These are phyloP conservation scores for Chironomus tentans DNA, from an alignment of 2,888 invertebrate species.

Conservation along the genomic window DNA sequence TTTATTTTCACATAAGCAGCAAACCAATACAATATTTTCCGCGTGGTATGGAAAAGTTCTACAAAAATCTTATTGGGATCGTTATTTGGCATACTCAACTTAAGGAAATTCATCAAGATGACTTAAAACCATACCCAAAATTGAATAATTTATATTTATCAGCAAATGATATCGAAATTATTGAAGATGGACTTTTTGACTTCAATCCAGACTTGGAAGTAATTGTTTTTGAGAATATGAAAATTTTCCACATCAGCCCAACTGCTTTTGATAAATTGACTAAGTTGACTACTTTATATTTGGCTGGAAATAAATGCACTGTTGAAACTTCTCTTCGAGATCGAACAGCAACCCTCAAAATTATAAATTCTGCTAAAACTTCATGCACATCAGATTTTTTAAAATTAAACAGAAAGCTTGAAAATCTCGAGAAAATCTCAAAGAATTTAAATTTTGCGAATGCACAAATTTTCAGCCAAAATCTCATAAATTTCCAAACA, in stretches of 20 bases:
- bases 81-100: neutral
- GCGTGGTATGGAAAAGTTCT: neutral
- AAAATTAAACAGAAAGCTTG: too few species aligned
- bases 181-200: neutral
- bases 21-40: neutral
- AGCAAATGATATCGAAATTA: neutral
- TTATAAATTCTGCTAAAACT: too few species aligned
- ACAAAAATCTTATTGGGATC: neutral
- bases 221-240: neutral
- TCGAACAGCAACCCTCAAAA: too few species aligned
- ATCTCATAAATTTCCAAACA: too few species aligned
- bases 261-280: neutral
- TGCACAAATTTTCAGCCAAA: too few species aligned
- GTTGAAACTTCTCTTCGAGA: too few species aligned
- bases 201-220: neutral
- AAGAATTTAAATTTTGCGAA: too few species aligned
- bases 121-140: neutral
- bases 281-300: neutral
- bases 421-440: too few species aligned
- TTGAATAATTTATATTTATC: neutral
- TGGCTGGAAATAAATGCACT: too few species aligned
- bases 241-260: neutral
- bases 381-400: too few species aligned
- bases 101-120: neutral
- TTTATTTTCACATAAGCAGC: too few species aligned